Evolutionary conservation across 2,113 vertebrate genomes (phyloP), one percentile per base, ranked within the genome.

Genomic region (Gallinago jamesoni): DNA sequence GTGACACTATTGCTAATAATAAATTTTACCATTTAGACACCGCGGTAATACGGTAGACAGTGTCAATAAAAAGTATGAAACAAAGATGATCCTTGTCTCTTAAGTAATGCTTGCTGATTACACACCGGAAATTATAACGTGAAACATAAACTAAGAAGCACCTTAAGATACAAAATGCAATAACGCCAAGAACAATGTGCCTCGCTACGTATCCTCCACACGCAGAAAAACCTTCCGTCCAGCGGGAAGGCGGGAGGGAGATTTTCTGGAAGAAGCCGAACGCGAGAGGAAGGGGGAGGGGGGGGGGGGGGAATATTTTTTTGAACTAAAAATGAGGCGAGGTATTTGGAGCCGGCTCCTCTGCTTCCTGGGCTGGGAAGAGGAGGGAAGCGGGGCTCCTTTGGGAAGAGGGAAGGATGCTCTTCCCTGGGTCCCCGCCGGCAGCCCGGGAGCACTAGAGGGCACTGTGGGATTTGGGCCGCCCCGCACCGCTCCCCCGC

Each of bases 401-500:
- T 37, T 37, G 59, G 59, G 59, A 37, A 17, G 59, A 37, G 35
- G 60, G 59, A 37, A 23, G 60, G 62, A 64, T 64, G 62, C 62
- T 43, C 39, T 62, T 15, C 8, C 20, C 5, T 43, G 59, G 59
- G 60, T 39, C 39, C 62, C 62, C 12, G 63, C 19, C 63, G 13
- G 85, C 89, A 82, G 69, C 74, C 74, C 90, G 92, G 39, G 78
- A 97, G 98, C 99, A 98, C 99, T 99, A 99, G 99, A 98, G 98
- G 99, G 99, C 99, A 98, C 98, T 99, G 98, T 98, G 97, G 98
- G 97, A 98, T 98, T 98, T 97, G 96, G 89, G 97, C 96, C 98
- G 93, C 94, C 96, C 90, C 98, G 72, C 77, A 78, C 92, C 96
- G 97, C 94, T 97, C 94, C 92, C 92, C 95, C 91, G 95, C 90